Conservation (phyloP, 1,140 invertebrate species). For the Apis dorsata region DNA sequence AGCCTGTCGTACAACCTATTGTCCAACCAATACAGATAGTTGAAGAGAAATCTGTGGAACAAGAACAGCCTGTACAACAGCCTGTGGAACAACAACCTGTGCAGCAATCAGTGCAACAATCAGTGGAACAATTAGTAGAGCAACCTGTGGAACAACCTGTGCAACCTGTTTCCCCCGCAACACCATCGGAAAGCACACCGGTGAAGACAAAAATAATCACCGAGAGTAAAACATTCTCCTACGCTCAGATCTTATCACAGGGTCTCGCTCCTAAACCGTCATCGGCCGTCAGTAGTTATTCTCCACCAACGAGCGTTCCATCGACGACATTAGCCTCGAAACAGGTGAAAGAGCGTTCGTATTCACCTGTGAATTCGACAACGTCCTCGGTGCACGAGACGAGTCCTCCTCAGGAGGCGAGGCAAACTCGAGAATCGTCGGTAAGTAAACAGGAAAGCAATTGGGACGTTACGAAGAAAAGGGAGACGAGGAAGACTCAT, state of each 20-base stretch:
- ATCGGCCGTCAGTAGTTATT: neutral
- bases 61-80: neutral
- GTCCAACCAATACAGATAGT: neutral
- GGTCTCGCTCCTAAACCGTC: constrained; percentile 79
- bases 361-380: constrained; percentile 45
- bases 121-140: neutral
- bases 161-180: neutral
- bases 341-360: constrained; percentile 49
- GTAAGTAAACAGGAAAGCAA: constrained; percentile 42
- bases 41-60: neutral
- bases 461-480: constrained; percentile 69
- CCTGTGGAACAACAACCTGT: too few species aligned
- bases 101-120: neutral
- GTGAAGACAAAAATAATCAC: neutral
- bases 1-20: neutral
- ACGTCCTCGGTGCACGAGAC: constrained; percentile 27
- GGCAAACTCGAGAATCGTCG: constrained; percentile 11
- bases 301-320: neutral
- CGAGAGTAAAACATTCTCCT: constrained; percentile 81
- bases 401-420: constrained; percentile 39
- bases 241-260: constrained; percentile 87
- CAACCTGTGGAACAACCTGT: neutral
- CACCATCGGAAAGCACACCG: neutral
- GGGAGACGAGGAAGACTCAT: constrained; percentile 60
- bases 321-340: neutral